Conservation (phyloP, 2,113 vertebrate genomes). For the Mesocricetus auratus region DNA sequence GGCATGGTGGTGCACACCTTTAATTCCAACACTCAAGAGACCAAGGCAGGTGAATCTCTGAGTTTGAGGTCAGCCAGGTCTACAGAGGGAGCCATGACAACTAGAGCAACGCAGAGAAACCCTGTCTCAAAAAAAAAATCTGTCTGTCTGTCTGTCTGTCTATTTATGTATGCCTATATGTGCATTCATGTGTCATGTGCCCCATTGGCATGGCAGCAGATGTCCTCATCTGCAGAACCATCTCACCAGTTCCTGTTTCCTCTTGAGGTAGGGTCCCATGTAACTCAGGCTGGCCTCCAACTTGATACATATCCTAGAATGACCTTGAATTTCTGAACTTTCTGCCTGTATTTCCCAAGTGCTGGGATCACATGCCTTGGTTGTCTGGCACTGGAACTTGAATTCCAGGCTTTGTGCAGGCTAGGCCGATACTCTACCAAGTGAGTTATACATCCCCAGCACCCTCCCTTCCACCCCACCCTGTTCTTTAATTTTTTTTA, state of each 20-base stretch:
- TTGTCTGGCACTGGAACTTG: background rate
- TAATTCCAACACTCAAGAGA: background rate
- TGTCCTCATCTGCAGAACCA: background rate
- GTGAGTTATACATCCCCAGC: background rate
- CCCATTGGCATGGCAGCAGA: background rate
- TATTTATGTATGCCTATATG: background rate
- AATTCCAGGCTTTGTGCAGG: background rate
- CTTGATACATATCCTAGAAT: background rate
- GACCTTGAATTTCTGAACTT: background rate
- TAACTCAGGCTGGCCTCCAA: background rate
- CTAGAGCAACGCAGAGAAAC: background rate
- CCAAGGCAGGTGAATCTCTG: background rate
- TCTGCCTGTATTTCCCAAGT: background rate
- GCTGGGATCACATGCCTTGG: background rate
- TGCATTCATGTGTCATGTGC: background rate
- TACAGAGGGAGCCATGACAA: background rate
- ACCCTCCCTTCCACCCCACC: background rate
- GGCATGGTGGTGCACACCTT: background rate
- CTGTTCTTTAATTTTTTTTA: background rate
- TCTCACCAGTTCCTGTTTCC: background rate
- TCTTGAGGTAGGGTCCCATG: background rate
- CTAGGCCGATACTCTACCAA: background rate
- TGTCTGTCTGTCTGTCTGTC: background rate
- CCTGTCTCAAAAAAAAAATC: background rate
- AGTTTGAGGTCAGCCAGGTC: background rate